These are phyloP conservation scores for Mylabris sibirica DNA, from an alignment of 2,888 invertebrate genomes.

Conservation along the genomic window DNA sequence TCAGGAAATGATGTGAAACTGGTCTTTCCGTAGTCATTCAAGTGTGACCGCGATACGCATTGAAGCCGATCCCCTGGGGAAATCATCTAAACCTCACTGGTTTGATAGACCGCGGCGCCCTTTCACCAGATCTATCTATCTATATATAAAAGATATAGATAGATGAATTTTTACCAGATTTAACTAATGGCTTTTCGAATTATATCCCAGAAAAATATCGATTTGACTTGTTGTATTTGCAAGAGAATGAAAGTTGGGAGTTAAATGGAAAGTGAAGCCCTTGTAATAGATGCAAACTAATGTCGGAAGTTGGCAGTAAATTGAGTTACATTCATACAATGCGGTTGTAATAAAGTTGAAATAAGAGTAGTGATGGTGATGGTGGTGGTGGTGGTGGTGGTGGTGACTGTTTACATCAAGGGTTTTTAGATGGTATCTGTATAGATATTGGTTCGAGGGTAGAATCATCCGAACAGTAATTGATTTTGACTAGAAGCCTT, in stretches of 20 bases:
- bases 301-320: constrained; percentile 54
- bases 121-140: constrained; percentile 18
- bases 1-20: constrained; percentile 59
- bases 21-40: constrained; percentile 60
- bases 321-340: constrained; percentile 58
- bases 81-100: constrained; percentile 57
- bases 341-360: constrained; percentile 25
- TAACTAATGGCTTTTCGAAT: constrained; percentile 47
- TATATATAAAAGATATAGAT: neutral
- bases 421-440: constrained; percentile 47
- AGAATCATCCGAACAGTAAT: neutral
- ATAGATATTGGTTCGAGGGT: neutral
- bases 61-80: constrained; percentile 57
- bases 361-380: no score
- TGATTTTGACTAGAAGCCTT: constrained; percentile 11
- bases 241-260: neutral
- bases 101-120: constrained; percentile 20
- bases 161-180: constrained; percentile 47
- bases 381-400: no score
- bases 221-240: no score
- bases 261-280: constrained; percentile 57
- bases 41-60: constrained; percentile 62
- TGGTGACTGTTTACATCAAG: constrained; percentile 53
- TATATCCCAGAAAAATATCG: constrained; percentile 19
- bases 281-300: constrained; percentile 52